Evolutionary conservation across 1,140 invertebrate species (phyloP).

Genomic region (Drosophila littoralis): DNA sequence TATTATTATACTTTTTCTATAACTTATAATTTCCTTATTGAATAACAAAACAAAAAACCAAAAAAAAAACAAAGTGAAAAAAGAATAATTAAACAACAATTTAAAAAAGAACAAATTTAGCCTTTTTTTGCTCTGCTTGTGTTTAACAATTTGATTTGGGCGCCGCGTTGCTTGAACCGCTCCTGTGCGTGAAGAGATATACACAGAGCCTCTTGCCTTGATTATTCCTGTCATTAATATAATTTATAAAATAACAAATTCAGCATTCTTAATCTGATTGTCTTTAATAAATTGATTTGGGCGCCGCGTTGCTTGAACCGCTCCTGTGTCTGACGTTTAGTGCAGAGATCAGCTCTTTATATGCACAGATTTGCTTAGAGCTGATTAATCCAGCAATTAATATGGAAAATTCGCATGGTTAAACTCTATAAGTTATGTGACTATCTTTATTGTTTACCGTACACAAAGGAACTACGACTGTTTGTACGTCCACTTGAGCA

Average conservation of each 20-base stretch:
- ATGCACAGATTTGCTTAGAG: too few species aligned
- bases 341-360: too few species aligned
- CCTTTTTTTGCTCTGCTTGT: constrained; percentile 19
- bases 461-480: constrained; percentile 14
- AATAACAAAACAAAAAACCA: constrained; percentile 75
- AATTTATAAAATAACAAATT: constrained; percentile 53
- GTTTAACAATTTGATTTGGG: not conserved
- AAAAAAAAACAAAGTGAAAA: constrained; percentile 72
- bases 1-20: constrained; percentile 85
- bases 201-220: too few species aligned
- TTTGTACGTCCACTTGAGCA: not conserved
- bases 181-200: not conserved
- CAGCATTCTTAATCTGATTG: constrained; percentile 14
- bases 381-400: too few species aligned
- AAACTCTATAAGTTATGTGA: not conserved
- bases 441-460: constrained; percentile 43
- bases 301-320: not conserved
- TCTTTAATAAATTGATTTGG: not conserved
- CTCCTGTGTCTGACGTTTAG: not conserved
- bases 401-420: too few species aligned
- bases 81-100: constrained; percentile 83
- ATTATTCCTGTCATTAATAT: too few species aligned
- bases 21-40: constrained; percentile 84
- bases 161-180: not conserved
- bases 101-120: constrained; percentile 50